Conservation (phyloP, 1,140 invertebrate species). For the Drosophila biarmipes region DNA sequence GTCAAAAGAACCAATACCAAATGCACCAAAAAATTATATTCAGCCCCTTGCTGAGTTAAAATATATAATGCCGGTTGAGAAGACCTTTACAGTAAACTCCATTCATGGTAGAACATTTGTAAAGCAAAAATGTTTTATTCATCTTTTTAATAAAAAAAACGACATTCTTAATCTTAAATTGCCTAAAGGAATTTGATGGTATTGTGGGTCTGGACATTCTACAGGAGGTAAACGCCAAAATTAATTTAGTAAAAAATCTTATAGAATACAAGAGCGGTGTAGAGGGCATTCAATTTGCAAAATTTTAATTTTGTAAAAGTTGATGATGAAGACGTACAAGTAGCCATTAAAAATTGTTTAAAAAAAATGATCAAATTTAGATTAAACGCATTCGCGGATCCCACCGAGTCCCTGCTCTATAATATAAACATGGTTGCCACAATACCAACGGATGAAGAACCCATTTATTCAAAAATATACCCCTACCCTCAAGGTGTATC, state of each 20-base stretch:
- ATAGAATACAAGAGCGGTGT: not conserved
- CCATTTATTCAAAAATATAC: no score
- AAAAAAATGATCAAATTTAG: no score
- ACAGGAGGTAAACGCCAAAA: not conserved
- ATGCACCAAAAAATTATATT: not conserved
- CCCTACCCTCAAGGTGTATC: no score
- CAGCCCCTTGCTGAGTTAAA: not conserved
- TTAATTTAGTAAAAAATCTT: not conserved
- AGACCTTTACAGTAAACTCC: not conserved
- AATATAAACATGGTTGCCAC: no score
- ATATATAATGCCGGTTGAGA: not conserved
- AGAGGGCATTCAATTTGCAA: no score
- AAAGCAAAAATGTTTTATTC: not conserved
- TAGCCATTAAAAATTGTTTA: no score
- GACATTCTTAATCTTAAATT: not conserved
- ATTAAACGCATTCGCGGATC: no score
- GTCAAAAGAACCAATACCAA: not conserved
- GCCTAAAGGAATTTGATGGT: not conserved
- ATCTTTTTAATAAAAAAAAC: slow-evolving; percentile 1
- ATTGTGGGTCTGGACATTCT: not conserved
- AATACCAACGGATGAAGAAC: no score
- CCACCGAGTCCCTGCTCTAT: no score
- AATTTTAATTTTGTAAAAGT: no score
- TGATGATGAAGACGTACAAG: no score
- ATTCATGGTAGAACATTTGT: not conserved